Evolutionary conservation across 2,888 invertebrate genomes (phyloP).

Genomic region (Diploptera punctata): DNA sequence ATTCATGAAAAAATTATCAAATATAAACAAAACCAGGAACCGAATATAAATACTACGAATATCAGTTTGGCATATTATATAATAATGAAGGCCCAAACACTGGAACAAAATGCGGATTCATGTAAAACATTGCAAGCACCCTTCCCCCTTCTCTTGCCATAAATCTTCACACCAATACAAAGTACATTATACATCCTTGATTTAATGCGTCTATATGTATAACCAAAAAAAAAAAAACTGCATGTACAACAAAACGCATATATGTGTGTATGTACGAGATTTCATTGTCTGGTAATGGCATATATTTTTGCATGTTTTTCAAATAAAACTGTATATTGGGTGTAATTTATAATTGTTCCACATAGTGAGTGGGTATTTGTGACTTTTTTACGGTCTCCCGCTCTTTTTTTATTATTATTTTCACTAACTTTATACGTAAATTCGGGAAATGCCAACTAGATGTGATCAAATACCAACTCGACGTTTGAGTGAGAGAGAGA

Average conservation of each 20-base stretch:
- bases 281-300: constrained; percentile 12
- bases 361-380: constrained; percentile 3
- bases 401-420: background rate
- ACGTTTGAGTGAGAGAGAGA: constrained; percentile 5
- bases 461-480: constrained; percentile 15
- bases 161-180: constrained; percentile 13
- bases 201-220: constrained; percentile 17
- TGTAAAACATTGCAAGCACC: background rate
- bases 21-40: too few relatives aligned
- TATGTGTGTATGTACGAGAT: background rate
- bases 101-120: background rate
- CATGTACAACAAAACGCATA: background rate
- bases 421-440: background rate
- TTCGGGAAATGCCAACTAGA: constrained; percentile 21
- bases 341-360: constrained; percentile 27
- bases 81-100: background rate
- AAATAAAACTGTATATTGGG: constrained; percentile 26
- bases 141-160: background rate
- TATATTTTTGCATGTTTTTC: constrained; percentile 26
- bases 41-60: background rate
- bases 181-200: constrained; percentile 16
- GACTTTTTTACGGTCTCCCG: background rate
- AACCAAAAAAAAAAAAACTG: too few relatives aligned
- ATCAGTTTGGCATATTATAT: background rate
- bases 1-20: too few relatives aligned